Percentiles rank a stretch among this genome's conserved stretches.
Conservation (phyloP, 1,140 invertebrate species). For the Agraylea sexmaculata region DNA sequence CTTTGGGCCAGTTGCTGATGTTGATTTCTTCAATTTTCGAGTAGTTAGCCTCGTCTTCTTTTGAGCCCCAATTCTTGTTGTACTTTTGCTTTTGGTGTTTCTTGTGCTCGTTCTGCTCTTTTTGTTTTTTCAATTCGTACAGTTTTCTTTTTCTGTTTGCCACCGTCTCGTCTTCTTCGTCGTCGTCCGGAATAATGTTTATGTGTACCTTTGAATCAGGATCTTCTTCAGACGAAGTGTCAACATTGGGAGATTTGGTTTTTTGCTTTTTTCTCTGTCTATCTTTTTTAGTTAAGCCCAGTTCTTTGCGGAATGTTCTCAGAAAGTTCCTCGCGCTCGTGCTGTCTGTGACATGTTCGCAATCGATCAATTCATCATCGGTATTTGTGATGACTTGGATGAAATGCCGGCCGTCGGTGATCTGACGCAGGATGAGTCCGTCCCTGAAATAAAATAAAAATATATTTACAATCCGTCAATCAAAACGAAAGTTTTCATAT, state of each 20-base stretch:
- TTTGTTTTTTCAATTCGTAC: conserved; percentile 5
- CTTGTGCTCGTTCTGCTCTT: no score
- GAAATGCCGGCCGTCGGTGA: conserved; percentile 50
- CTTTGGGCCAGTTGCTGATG: no score
- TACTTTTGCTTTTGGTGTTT: no score
- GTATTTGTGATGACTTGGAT: conserved; percentile 55
- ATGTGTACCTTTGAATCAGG: not conserved
- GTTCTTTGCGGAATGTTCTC: conserved; percentile 41
- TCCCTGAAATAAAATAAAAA: conserved; percentile 34
- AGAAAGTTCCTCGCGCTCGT: conserved; percentile 43
- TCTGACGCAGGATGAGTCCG: conserved; percentile 48
- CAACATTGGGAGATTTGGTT: no score
- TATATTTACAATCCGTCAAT: no score
- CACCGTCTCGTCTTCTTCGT: not conserved
- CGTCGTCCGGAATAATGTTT: not conserved
- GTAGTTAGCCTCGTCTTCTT: no score
- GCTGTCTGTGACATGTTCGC: conserved; percentile 47
- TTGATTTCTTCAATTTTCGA: no score
- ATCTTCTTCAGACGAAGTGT: not conserved
- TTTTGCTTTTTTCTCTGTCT: conserved; percentile 25
- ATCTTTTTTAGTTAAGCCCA: conserved; percentile 35
- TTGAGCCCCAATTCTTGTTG: no score
- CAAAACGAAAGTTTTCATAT: no score
- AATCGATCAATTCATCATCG: conserved; percentile 46
- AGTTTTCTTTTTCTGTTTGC: not conserved